phyloP scores from a whole-genome alignment of 2,888 invertebrate genomes.

The Epistrophe grossulariae region DNA sequence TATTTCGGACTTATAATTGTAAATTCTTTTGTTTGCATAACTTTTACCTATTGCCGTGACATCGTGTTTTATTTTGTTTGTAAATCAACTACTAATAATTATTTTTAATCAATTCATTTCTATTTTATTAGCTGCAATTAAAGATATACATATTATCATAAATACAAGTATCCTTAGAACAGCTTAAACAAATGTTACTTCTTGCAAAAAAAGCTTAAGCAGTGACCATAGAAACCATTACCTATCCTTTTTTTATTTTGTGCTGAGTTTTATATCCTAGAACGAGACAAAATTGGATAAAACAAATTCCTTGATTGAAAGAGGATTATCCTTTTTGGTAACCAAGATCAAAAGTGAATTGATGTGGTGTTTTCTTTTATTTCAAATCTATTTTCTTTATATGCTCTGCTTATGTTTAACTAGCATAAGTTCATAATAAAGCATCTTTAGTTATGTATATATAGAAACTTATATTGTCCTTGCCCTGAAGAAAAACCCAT shows the following conservation, averaged over 20 bases:
- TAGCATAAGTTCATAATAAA: background rate
- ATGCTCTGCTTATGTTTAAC: background rate
- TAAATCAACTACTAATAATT: no score
- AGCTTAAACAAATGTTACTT: background rate
- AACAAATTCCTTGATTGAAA: constrained; percentile 12
- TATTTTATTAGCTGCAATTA: no score
- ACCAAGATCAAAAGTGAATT: constrained; percentile 7
- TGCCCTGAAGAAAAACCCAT: background rate
- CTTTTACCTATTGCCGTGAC: no score
- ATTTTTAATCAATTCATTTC: no score
- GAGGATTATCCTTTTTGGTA: constrained; percentile 8
- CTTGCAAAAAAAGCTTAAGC: background rate
- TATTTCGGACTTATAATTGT: no score
- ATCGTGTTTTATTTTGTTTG: no score
- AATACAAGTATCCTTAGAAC: background rate
- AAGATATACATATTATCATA: no score
- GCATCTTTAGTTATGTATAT: background rate
- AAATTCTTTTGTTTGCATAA: no score
- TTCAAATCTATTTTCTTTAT: background rate
- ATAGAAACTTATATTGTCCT: background rate
- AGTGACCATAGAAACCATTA: background rate
- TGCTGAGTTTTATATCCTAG: background rate
- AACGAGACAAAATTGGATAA: background rate
- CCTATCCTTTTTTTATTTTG: background rate
- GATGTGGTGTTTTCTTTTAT: constrained; percentile 1